phyloP scores from a whole-genome alignment of 1,140 invertebrate genomes.

The Hypothenemus hampei region DNA sequence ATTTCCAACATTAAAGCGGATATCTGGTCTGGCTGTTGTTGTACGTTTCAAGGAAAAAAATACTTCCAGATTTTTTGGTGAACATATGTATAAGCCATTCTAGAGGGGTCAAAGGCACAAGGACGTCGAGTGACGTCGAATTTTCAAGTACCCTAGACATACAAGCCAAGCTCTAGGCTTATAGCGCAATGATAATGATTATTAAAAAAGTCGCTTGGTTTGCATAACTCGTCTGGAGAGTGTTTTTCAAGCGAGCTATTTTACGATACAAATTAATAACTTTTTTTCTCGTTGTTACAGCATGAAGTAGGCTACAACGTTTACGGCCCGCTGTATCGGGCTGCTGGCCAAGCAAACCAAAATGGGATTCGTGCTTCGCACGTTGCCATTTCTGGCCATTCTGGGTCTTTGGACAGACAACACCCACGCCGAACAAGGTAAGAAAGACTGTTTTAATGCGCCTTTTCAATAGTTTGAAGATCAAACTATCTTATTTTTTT shows the following conservation, averaged over 20 bases:
- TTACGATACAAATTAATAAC: no score
- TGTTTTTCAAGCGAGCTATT: no score
- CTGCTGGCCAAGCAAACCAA: constrained; percentile 21
- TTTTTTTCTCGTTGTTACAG: constrained; percentile 26
- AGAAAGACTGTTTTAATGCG: no score
- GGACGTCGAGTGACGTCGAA: background rate
- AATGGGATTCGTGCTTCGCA: constrained; percentile 32
- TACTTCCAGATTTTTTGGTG: no score
- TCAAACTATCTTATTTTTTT: no score
- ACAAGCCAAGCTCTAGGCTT: background rate
- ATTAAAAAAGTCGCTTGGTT: constrained; percentile 6
- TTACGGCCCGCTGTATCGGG: constrained; percentile 22
- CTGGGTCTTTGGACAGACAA: constrained; percentile 23
- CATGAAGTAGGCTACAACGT: constrained; percentile 28
- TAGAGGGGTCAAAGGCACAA: no score
- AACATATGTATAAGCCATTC: no score
- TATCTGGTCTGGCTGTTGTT: no score
- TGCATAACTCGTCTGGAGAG: constrained; percentile 3
- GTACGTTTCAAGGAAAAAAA: no score
- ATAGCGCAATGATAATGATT: constrained; percentile 1
- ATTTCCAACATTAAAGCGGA: background rate
- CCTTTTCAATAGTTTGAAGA: no score
- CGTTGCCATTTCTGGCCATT: constrained; percentile 28
- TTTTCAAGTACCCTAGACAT: constrained; percentile 5
- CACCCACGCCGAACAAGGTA: constrained; percentile 34